Evolutionary conservation across 2,888 invertebrate species (phyloP), one percentile per base, ranked within the genome.

Genomic region (Globia sparganii): DNA sequence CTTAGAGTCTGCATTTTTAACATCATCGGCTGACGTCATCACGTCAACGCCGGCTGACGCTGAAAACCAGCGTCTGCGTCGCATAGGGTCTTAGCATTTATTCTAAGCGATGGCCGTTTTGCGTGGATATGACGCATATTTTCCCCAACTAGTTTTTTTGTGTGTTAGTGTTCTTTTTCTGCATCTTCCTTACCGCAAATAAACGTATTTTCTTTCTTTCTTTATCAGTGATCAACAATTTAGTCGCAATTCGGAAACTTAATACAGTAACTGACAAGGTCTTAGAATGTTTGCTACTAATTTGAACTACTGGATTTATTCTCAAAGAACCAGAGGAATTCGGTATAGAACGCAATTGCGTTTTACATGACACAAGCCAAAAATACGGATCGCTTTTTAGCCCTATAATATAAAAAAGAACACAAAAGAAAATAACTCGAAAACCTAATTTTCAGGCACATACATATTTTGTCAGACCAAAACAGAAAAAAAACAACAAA

Each of bases 401-500:
- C 37, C n/a, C 11, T 53, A 15, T 4, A 34, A 11, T 5, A 34
- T 3, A 0, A 13, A 18, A 56, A 49, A 43, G 13, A n/a, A 21
- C 0, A 58, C 21, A 77, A 70, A 56, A 28, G 53, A 18, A 46
- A 70, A 80, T 65, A 70, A 66, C 65, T 83, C 37, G 37, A 46
- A 61, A 67, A 34, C 40, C 46, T 40, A 5, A 56, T 65, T 61
- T 43, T 31, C 67, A 40, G 53, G 28, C 49, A 43, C 66, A 83
- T 58, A 53, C 66, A 80, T 34, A 67, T 71, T 77, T 78, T n/a
- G 28, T 83, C 8, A 40, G 53, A 67, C 15, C 28, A 25, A 56
- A 80, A 58, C 18, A 37, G n/a, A 79, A 61, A 75, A 64, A 64
- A 56, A 80, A 62, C 18, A 37, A 31, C 71, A 66, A 75, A 64